These are phyloP conservation scores for Sacculina carcini DNA, from an alignment of 2,888 invertebrate species.

Conservation along the genomic window DNA sequence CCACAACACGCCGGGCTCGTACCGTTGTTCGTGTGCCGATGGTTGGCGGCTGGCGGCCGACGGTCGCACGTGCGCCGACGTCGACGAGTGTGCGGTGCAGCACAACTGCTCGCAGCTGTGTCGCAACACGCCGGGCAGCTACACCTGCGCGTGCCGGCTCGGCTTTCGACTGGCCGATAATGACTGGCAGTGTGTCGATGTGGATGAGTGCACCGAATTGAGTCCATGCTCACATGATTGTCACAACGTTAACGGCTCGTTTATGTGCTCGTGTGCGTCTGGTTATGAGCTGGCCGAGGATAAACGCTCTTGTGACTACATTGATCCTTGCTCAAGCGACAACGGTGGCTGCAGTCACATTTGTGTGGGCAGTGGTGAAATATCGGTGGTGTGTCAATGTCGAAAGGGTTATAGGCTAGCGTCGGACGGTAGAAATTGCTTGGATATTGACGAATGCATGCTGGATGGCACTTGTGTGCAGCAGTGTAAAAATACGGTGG, in stretches of 20 bases:
- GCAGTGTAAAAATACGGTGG: conserved; percentile 10
- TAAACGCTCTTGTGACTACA: conserved; percentile 10
- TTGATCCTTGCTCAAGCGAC: conserved; percentile 12
- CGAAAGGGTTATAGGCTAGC: too few species aligned
- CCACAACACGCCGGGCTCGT: conserved; percentile 12
- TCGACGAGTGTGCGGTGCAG: conserved; percentile 20
- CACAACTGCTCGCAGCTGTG: conserved; percentile 22
- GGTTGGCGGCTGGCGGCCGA: conserved; percentile 8
- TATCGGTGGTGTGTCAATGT: too few species aligned
- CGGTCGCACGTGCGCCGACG: conserved; percentile 20
- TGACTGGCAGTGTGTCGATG: conserved; percentile 12
- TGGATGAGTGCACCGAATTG: conserved; percentile 12
- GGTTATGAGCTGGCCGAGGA: conserved; percentile 10
- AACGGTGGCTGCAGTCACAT: conserved; percentile 14
- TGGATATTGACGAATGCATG: conserved; percentile 13
- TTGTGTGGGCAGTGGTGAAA: conserved; percentile 11
- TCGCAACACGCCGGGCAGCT: conserved; percentile 25
- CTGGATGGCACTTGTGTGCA: conserved; percentile 10
- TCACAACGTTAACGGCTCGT: conserved; percentile 10
- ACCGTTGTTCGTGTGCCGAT: conserved; percentile 9
- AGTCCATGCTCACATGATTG: conserved; percentile 12
- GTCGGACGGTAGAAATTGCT: too few species aligned
- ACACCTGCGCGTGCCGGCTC: conserved; percentile 28
- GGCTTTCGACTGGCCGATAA: conserved; percentile 21
- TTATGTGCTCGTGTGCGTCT: conserved; percentile 9